Conservation (phyloP, 2,888 invertebrate species). For the Flabesymbios commensalis region DNA sequence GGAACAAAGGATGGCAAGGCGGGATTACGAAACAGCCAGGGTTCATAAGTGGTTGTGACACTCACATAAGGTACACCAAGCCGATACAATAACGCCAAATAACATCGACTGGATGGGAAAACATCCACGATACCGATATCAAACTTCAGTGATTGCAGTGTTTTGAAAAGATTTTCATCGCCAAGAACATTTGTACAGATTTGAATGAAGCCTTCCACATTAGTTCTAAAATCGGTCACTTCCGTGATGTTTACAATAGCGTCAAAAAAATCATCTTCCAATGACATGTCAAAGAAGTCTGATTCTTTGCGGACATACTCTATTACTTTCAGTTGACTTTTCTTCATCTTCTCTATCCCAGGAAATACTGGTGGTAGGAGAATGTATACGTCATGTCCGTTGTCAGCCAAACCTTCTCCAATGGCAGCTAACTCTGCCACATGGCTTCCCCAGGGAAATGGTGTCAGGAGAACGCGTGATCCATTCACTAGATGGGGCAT, state of each 20-base stretch:
- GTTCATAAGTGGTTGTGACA: constrained; percentile 16
- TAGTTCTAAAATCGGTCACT: too few species aligned
- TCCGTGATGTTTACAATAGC: too few species aligned
- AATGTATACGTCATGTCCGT: neutral
- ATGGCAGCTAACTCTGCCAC: neutral
- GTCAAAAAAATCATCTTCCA: too few species aligned
- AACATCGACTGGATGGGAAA: constrained; percentile 14
- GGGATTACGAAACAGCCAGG: constrained; percentile 23
- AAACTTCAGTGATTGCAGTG: constrained; percentile 6
- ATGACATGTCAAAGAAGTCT: too few species aligned
- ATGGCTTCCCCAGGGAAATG: neutral
- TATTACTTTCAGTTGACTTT: neutral
- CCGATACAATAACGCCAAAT: constrained; percentile 10
- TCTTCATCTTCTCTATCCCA: neutral
- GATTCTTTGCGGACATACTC: neutral
- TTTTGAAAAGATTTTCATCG: too few species aligned
- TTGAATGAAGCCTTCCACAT: too few species aligned
- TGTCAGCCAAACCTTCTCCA: neutral
- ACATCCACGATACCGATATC: constrained; percentile 19
- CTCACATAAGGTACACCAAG: constrained; percentile 21
- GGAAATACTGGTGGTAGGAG: neutral
- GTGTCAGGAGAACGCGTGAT: neutral
- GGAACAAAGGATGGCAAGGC: constrained; percentile 25
- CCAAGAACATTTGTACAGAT: too few species aligned
- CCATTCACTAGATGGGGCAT: too few species aligned